Conservation (phyloP, 2,797 vertebrate genomes). For the Phalanger gymnotis region DNA sequence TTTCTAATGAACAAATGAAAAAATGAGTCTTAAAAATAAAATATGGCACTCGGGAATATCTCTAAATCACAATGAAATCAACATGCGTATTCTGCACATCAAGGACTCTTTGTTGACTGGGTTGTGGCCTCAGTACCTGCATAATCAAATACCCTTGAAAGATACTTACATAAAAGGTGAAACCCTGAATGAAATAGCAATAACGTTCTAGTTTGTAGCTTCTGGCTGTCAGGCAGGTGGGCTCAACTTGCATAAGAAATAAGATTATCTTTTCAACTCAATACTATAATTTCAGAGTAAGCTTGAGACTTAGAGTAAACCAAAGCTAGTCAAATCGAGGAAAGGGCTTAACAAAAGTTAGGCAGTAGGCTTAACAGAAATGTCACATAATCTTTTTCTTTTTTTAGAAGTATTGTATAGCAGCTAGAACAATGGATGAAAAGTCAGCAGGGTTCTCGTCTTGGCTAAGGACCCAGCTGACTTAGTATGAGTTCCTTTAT, state of each 20-base stretch:
- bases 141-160: conserved; percentile 50
- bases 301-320: conserved; percentile 10
- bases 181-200: conserved; percentile 14
- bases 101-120: conserved; percentile 49
- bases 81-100: conserved; percentile 37
- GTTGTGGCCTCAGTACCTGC: background rate
- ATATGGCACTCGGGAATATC: conserved; percentile 17
- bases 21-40: conserved; percentile 57
- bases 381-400: background rate
- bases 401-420: background rate
- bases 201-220: conserved; percentile 12
- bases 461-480: background rate
- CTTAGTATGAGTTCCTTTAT: background rate
- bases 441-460: background rate
- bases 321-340: conserved; percentile 21
- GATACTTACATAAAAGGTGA: conserved; percentile 9
- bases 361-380: background rate
- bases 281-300: conserved; percentile 25
- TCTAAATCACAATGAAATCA: conserved; percentile 72
- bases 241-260: background rate
- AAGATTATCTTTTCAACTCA: conserved; percentile 28
- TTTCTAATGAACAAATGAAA: conserved; percentile 58
- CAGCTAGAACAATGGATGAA: background rate
- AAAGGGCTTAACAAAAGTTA: background rate
- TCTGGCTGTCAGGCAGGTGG: background rate